These are phyloP conservation scores for Danio choprae DNA, from an alignment of 2,797 vertebrate genomes.

Conservation along the genomic window DNA sequence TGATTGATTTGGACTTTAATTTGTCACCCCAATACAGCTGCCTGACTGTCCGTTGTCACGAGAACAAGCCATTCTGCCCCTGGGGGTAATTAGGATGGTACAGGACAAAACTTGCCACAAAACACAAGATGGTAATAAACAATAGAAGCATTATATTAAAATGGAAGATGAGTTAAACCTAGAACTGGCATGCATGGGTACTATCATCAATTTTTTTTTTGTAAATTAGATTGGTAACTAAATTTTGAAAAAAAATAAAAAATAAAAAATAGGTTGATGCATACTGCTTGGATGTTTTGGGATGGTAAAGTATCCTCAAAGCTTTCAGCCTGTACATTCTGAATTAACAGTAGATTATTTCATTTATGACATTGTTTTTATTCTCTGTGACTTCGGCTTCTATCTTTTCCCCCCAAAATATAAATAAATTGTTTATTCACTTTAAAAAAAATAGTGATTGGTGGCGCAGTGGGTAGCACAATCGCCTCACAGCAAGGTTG, in stretches of 20 bases:
- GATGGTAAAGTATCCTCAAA: not conserved
- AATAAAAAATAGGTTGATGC: no score
- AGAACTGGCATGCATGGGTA: not conserved
- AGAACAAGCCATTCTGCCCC: slow-evolving; percentile 48
- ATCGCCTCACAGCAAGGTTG: no score
- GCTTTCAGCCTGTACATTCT: not conserved
- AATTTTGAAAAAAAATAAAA: no score
- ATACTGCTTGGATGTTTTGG: no score
- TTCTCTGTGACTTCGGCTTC: no score
- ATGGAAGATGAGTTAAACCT: not conserved
- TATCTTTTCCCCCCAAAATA: not conserved
- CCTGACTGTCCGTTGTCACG: slow-evolving; percentile 44
- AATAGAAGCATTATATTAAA: slow-evolving; percentile 2
- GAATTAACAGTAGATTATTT: not conserved
- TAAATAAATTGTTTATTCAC: not conserved
- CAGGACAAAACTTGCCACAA: slow-evolving; percentile 19
- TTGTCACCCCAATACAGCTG: slow-evolving; percentile 40
- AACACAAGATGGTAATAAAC: slow-evolving; percentile 24
- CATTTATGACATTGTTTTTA: not conserved
- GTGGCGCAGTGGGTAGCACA: no score
- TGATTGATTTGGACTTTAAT: slow-evolving; percentile 50
- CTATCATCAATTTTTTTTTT: no score
- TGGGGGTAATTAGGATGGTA: slow-evolving; percentile 31
- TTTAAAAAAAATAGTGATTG: no score
- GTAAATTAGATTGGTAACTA: no score